Evolutionary conservation across 2,888 invertebrate genomes (phyloP), one percentile per base, ranked within the genome.

Genomic region (Amphimallon solstitiale): DNA sequence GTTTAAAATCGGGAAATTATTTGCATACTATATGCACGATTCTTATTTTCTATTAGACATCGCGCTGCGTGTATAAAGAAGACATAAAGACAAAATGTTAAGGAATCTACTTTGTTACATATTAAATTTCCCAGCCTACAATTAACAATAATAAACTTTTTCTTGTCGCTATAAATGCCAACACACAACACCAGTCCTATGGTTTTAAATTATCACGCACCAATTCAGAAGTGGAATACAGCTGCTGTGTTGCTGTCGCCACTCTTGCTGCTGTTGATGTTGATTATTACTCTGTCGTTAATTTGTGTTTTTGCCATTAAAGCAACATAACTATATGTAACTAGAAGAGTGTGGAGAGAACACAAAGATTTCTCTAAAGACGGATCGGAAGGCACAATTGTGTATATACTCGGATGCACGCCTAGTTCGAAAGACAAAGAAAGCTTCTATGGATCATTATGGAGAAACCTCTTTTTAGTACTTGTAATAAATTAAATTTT

Each of bases 401-500:
- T 51, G 5, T 12, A 15, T 51, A 51, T 34, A 51, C 15, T 51
- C 14, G 9, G 17, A 34, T 15, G 9, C 17, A 35, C 35, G 9
- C 17, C 14, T 51, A 12, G 17, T 17, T n/a, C n/a, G 14, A 6
- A 45, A 19, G 45, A 45, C 7, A 45, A 17, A 45, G 45, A 45
- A 19, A 45, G 4, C 45, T 10, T 45, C 9, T 9, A 45, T 19
- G 19, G 19, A 19, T 17, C 19, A 7, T 5, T 45, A 17, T 17
- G 7, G 7, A 19, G 45, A 10, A 45, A 49, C 29, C 15, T 29
- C 12, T 7, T 23, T 43, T 45, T 45, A 10, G 29, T 29, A 15
- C 43, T 45, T 29, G 9, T 29, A 40, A 43, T 56, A 40, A 56
- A 40, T 56, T 37, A 10, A 59, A 43, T 9, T 29, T 59, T 19